Conservation (phyloP, 2,888 invertebrate species). For the Horisme vitalbata region DNA sequence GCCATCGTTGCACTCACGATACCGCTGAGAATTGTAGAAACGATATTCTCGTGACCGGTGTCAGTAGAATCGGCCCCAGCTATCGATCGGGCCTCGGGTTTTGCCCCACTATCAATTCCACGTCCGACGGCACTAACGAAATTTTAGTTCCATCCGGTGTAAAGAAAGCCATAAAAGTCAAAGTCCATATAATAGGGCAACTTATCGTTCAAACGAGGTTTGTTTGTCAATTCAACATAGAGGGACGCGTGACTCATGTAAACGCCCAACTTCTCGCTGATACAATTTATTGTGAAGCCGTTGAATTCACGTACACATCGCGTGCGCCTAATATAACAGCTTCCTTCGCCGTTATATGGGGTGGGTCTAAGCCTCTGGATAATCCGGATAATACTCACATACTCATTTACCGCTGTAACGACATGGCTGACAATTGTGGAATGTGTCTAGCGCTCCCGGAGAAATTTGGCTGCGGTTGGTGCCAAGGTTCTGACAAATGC, state of each 20-base stretch:
- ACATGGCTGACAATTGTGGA: conserved; percentile 99
- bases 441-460: conserved; percentile 95
- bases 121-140: conserved; percentile 92
- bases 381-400: conserved; percentile 98
- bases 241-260: conserved; percentile 95
- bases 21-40: conserved; percentile 97
- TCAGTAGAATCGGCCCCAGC: conserved; percentile 95
- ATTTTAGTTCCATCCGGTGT: conserved; percentile 96
- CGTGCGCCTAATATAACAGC: conserved; percentile 95
- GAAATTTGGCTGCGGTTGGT: conserved; percentile 98
- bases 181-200: conserved; percentile 97
- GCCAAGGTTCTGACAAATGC: conserved; percentile 94
- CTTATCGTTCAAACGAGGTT: conserved; percentile 97
- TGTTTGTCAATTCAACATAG: conserved; percentile 97
- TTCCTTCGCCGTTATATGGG: conserved; percentile 97
- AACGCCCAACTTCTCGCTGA: conserved; percentile 95
- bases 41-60: conserved; percentile 95
- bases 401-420: conserved; percentile 95
- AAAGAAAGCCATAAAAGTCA: conserved; percentile 94
- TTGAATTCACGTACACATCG: conserved; percentile 96
- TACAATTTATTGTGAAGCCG: conserved; percentile 96
- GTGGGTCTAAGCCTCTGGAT: conserved; percentile 96
- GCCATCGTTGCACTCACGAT: conserved; percentile 97
- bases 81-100: conserved; percentile 96
- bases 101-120: conserved; percentile 96